Evolutionary conservation across 2,888 invertebrate genomes (phyloP).

Genomic region (Helleia helle): DNA sequence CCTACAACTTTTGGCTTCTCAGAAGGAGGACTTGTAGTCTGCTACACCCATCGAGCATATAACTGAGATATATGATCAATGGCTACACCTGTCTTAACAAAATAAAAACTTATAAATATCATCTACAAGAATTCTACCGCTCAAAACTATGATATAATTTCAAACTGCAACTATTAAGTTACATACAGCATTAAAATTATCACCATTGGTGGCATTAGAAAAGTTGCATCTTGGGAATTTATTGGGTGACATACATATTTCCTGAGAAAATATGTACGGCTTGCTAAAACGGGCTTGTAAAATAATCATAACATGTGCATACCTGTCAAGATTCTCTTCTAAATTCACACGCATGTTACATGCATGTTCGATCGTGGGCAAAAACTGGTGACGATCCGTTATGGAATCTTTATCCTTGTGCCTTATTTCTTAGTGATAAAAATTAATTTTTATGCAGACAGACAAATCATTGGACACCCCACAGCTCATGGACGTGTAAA

Average conservation of each 20-base stretch:
- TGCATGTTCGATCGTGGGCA: neutral
- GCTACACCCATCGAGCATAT: neutral
- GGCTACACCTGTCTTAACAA: too few relatives aligned
- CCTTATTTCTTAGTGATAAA: neutral
- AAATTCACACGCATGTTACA: constrained; percentile 6
- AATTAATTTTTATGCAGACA: neutral
- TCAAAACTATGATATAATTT: too few relatives aligned
- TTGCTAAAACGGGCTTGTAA: constrained; percentile 9
- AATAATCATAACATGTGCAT: constrained; percentile 11
- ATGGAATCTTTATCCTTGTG: neutral
- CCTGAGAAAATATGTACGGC: constrained; percentile 12
- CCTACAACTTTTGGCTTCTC: too few relatives aligned
- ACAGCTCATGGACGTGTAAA: neutral
- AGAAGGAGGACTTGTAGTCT: too few relatives aligned
- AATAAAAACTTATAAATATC: neutral
- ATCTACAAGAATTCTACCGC: neutral
- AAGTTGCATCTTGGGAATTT: constrained; percentile 9
- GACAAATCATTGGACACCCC: neutral
- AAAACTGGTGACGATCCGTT: neutral
- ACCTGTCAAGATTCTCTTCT: constrained; percentile 12
- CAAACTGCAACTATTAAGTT: neutral
- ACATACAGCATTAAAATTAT: neutral
- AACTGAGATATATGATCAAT: too few relatives aligned
- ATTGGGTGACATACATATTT: constrained; percentile 11
- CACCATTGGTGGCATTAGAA: constrained; percentile 9